Conservation (phyloP, 2,113 vertebrate species). For the Pipra filicauda region DNA sequence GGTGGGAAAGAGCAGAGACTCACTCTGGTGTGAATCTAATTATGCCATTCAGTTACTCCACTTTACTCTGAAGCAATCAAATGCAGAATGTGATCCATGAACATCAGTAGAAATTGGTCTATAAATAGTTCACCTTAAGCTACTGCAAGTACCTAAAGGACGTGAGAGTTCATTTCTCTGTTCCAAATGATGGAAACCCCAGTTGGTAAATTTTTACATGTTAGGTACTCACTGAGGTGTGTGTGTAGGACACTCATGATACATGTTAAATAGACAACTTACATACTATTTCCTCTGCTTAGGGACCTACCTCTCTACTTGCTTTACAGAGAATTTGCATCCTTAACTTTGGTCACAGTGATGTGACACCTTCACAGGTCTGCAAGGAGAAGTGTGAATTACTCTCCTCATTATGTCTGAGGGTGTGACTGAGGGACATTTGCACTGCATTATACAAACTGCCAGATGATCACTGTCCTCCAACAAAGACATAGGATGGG, state of each 20-base stretch:
- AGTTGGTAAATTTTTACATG: neutral
- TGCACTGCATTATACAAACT: neutral
- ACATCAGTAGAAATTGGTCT: neutral
- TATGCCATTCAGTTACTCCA: neutral
- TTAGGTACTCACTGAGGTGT: neutral
- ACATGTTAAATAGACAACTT: neutral
- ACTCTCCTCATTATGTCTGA: neutral
- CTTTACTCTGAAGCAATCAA: neutral
- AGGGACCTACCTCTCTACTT: neutral
- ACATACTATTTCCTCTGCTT: neutral
- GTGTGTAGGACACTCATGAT: neutral
- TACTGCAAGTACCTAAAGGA: neutral
- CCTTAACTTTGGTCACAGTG: neutral
- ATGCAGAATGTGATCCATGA: neutral
- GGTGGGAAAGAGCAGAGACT: neutral
- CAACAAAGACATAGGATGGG: neutral
- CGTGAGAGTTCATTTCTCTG: neutral
- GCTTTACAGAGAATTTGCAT: neutral
- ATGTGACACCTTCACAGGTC: neutral
- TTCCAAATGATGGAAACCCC: neutral
- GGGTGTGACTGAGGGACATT: neutral
- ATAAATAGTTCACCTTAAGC: neutral
- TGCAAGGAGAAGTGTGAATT: neutral
- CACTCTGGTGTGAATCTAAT: accelerated
- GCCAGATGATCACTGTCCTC: neutral